Evolutionary conservation across 2,888 invertebrate species (phyloP), one percentile per base, ranked within the genome.

Genomic region (Gandaritis pyraliata): DNA sequence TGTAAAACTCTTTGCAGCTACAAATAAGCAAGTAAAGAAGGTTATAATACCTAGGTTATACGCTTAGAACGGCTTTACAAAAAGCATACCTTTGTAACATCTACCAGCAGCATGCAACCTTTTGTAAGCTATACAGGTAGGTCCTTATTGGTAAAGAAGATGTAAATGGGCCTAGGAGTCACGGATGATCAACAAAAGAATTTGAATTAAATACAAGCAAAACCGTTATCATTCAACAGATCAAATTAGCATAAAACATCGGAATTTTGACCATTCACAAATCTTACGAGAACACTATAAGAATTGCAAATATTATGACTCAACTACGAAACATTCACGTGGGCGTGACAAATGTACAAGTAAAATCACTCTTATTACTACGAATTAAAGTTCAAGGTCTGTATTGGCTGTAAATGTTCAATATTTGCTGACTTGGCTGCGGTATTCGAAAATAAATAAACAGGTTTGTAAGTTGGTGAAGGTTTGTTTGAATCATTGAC

Each of bases 291-390:
- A 43, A 41, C 41, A 33, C 8, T 41, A 59, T 54, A 50, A 55
- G 58, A 61, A 56, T 56, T 65, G 55, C 59, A 59, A 65, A 61
- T 64, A 52, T 38, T 52, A 48, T 65, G 65, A 65, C 56, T 65
- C 65, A 65, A 53, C 49, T 12, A 3, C 15, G 12, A 57, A 62
- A 56, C 12, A 59, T 58, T 53, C 36, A 7, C 10, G 61, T 62
- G 59, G 56, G 65, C 46, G 58, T 57, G 61, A 43, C 51, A 50
- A 38, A 41, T 15, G 49, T 33, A 39, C 46, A 2, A 0, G 49
- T 49, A 62, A 62, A 59, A 62, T 33, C 2, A 53, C 41, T 54
- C 61, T 62, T 65, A 62, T 41, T 53, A 10, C 61, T 23, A 10
- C 16, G 47, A n/a, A 11, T 38, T 61, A 58, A 48, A 64, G 61